phyloP scores from a whole-genome alignment of 2,113 vertebrate species.

The Hepsetus odoe region DNA sequence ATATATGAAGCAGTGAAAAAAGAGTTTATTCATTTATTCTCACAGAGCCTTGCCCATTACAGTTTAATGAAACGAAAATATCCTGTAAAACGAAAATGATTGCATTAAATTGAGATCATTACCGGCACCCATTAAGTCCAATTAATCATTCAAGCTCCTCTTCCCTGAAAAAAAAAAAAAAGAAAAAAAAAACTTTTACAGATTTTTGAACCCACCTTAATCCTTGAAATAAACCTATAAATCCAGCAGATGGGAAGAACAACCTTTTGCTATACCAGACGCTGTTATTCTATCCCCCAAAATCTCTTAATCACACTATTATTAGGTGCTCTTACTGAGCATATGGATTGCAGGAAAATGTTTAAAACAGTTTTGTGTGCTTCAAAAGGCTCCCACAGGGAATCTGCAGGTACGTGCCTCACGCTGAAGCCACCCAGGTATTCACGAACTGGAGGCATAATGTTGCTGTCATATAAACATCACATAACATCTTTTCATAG shows the following conservation, averaged over 20 bases:
- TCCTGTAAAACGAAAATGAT: not conserved
- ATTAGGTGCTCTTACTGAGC: not conserved
- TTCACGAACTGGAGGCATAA: not conserved
- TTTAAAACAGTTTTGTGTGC: not conserved
- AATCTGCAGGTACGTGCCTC: not conserved
- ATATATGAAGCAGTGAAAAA: too few relatives aligned
- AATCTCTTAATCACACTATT: conserved; percentile 1
- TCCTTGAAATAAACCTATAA: not conserved
- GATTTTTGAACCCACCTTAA: not conserved
- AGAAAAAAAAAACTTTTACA: conserved; percentile 1
- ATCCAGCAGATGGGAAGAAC: not conserved
- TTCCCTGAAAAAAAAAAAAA: too few relatives aligned
- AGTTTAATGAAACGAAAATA: not conserved
- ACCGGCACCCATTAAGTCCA: not conserved
- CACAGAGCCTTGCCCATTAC: not conserved
- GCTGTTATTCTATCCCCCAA: not conserved
- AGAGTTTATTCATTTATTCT: too few relatives aligned
- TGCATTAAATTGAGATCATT: not conserved
- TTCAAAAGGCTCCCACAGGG: not conserved
- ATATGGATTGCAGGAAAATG: not conserved
- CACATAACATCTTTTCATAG: too few relatives aligned
- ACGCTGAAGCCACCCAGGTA: not conserved
- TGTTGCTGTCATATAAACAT: not conserved
- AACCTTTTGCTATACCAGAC: not conserved
- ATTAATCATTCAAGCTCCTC: conserved; percentile 9